Percentiles rank a stretch among this genome's conserved stretches.
phyloP scores from a whole-genome alignment of 2,113 vertebrate genomes.

The Dicerorhinus sumatrensis region DNA sequence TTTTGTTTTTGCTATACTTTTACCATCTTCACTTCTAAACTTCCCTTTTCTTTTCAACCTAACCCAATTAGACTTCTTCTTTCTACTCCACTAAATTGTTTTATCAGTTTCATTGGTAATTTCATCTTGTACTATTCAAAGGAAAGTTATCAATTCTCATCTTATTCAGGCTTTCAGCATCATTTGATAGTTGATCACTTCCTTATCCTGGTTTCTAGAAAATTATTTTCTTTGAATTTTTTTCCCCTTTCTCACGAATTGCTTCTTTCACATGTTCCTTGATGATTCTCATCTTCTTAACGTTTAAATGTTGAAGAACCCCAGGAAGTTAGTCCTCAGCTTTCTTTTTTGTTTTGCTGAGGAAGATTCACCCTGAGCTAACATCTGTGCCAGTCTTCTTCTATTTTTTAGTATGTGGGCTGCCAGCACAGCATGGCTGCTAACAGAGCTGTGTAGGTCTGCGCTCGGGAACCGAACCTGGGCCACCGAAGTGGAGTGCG shows the following conservation, averaged over 20 bases:
- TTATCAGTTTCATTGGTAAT: background rate
- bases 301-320: background rate
- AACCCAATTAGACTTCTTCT: background rate
- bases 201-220: background rate
- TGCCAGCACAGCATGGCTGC: too few species aligned
- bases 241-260: background rate
- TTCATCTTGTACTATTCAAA: background rate
- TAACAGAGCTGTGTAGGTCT: too few species aligned
- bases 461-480: too few species aligned
- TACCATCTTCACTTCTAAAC: background rate
- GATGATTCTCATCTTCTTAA: background rate
- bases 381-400: too few species aligned
- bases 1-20: background rate
- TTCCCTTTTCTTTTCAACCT: background rate
- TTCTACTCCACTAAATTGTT: background rate
- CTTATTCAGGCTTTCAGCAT: background rate
- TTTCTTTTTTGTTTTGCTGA: too few species aligned
- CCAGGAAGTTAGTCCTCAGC: background rate
- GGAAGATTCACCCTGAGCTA: too few species aligned
- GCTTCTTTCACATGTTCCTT: background rate
- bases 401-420: too few species aligned
- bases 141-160: background rate
- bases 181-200: background rate
- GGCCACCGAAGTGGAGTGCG: too few species aligned
- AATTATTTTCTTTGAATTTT: background rate